These are phyloP conservation scores for Cephus nigrinus DNA, from an alignment of 2,888 invertebrate species.

Conservation along the genomic window DNA sequence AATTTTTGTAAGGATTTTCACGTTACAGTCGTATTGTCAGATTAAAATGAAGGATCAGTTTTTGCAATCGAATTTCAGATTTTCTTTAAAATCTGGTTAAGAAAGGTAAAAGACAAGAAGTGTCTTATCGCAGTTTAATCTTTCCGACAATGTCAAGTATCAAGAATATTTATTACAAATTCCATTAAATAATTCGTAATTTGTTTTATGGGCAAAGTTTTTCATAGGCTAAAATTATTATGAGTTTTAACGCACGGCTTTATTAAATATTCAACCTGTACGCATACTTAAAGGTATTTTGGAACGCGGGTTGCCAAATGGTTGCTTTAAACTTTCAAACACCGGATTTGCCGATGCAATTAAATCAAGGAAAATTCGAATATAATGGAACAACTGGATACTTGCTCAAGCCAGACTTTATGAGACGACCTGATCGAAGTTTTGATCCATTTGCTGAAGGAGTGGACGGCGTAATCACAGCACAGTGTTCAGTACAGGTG, in stretches of 20 bases:
- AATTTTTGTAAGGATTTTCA: neutral
- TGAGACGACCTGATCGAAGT: slow-evolving; percentile 75
- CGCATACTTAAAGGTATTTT: slow-evolving; percentile 71
- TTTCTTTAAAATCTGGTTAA: neutral
- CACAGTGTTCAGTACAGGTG: slow-evolving; percentile 75
- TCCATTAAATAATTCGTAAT: neutral
- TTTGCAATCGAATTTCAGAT: neutral
- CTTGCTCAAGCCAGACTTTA: slow-evolving; percentile 78
- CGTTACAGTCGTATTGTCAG: neutral
- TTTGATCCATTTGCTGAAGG: slow-evolving; percentile 81
- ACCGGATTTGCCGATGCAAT: slow-evolving; percentile 77
- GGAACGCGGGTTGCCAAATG: slow-evolving; percentile 81
- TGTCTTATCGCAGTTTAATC: neutral
- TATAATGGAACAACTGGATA: slow-evolving; percentile 78
- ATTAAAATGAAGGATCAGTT: neutral
- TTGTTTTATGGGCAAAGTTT: neutral
- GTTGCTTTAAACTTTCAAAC: slow-evolving; percentile 82
- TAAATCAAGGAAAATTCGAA: slow-evolving; percentile 81
- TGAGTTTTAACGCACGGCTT: neutral
- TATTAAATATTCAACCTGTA: slow-evolving; percentile 3
- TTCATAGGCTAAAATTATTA: neutral
- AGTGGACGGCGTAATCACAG: slow-evolving; percentile 81
- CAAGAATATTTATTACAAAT: neutral
- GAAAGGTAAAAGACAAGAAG: neutral
- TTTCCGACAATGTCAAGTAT: neutral